A percentile compares a stretch with the other conserved stretches of the same genome.
phyloP scores from a whole-genome alignment of 2,113 vertebrate genomes.

The Misgurnus anguillicaudatus region DNA sequence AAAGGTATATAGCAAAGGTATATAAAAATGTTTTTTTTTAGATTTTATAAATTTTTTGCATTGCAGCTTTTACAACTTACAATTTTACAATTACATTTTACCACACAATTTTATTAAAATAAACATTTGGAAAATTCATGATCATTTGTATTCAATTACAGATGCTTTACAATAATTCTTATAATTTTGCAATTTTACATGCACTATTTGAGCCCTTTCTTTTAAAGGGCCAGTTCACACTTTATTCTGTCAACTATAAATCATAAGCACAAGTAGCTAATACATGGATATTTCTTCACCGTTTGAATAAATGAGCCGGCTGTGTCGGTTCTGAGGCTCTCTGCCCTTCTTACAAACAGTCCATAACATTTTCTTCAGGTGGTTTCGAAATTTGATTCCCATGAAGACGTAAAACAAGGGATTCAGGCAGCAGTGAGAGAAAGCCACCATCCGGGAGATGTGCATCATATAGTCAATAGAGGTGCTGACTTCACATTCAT shows the following conservation, averaged over 20 bases:
- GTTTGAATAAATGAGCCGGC: constrained; percentile 57
- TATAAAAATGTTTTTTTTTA: no score
- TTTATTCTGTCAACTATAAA: neutral
- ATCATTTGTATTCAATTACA: no score
- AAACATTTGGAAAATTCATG: no score
- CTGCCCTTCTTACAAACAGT: constrained; percentile 35
- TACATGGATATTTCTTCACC: constrained; percentile 68
- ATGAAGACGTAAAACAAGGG: constrained; percentile 90
- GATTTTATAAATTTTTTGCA: no score
- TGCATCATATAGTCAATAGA: constrained; percentile 65
- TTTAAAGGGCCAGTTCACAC: neutral
- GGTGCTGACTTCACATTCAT: constrained; percentile 56
- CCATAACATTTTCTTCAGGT: constrained; percentile 75
- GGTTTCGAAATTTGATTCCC: constrained; percentile 88
- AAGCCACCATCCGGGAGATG: constrained; percentile 80
- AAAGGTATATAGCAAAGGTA: no score
- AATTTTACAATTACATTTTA: no score
- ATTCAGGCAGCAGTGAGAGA: constrained; percentile 92
- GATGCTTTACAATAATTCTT: no score
- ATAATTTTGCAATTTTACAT: neutral
- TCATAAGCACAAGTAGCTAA: neutral
- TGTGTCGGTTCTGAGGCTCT: constrained; percentile 23
- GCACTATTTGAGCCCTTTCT: neutral
- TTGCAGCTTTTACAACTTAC: no score
- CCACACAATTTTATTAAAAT: no score